Percentiles rank a stretch among this genome's conserved stretches.
These are phyloP conservation scores for Frankliniella intonsa DNA, from an alignment of 2,888 invertebrate genomes.

Conservation along the genomic window DNA sequence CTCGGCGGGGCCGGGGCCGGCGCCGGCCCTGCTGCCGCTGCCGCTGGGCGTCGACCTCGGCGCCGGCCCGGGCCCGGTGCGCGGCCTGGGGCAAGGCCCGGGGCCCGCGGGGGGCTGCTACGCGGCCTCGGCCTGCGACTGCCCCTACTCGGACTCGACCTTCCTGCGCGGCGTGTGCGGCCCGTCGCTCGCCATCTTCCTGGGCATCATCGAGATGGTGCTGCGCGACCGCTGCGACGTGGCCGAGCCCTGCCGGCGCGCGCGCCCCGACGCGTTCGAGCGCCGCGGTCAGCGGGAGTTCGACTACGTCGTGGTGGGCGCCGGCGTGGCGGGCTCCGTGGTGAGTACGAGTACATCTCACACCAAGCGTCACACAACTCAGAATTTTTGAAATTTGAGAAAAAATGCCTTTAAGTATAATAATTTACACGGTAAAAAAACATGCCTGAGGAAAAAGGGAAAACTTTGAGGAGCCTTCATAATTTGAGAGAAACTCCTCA, in stretches of 20 bases:
- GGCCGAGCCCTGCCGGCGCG: constrained; percentile 41
- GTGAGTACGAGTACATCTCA: background rate
- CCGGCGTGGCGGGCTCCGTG: constrained; percentile 41
- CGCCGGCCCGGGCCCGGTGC: background rate
- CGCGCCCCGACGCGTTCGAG: constrained; percentile 32
- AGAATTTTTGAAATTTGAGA: background rate
- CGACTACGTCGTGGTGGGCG: constrained; percentile 42
- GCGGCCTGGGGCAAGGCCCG: constrained; percentile 41
- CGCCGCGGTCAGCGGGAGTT: constrained; percentile 34
- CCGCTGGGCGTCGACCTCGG: constrained; percentile 34
- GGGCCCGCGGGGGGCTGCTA: too few relatives aligned
- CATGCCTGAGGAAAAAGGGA: too few relatives aligned
- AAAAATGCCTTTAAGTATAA: too few relatives aligned
- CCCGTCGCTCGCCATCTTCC: constrained; percentile 39
- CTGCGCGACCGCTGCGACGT: constrained; percentile 40
- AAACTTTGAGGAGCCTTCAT: too few relatives aligned
- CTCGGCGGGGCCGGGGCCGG: background rate
- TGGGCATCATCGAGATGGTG: constrained; percentile 41
- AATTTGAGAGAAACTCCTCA: too few relatives aligned
- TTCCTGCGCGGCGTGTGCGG: constrained; percentile 39
- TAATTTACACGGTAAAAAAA: too few relatives aligned
- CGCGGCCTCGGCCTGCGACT: constrained; percentile 36
- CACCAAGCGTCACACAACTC: background rate
- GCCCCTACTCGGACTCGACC: constrained; percentile 40
- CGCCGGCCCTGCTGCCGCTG: background rate